phyloP scores from a whole-genome alignment of 2,888 invertebrate genomes.

The Polia nebulosa region DNA sequence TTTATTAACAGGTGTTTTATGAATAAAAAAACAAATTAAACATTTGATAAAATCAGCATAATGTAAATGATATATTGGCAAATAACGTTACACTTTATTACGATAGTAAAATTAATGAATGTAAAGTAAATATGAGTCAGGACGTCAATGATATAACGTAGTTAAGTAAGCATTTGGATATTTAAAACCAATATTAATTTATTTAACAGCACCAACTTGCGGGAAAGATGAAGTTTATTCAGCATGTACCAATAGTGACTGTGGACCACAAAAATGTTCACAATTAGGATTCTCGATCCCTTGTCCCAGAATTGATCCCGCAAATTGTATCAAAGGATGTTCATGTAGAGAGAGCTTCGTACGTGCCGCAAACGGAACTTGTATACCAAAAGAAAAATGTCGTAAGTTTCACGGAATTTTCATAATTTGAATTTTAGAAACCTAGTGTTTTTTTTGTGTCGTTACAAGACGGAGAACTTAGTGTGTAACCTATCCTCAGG shows the following conservation, averaged over 20 bases:
- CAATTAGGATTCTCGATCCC: constrained; percentile 63
- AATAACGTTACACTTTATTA: not conserved
- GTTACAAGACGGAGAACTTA: too few species aligned
- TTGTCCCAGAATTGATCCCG: constrained; percentile 56
- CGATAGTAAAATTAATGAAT: not conserved
- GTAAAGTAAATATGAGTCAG: constrained; percentile 14
- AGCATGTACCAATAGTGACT: constrained; percentile 60
- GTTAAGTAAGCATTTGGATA: not conserved
- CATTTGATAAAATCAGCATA: constrained; percentile 3
- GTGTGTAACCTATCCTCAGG: too few species aligned
- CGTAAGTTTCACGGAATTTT: constrained; percentile 31
- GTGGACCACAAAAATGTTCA: constrained; percentile 62
- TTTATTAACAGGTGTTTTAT: constrained; percentile 42
- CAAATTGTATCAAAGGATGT: constrained; percentile 64
- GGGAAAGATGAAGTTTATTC: constrained; percentile 63
- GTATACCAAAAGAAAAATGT: constrained; percentile 66
- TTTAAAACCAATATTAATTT: constrained; percentile 18
- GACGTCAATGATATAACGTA: constrained; percentile 6
- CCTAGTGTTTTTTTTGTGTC: too few species aligned
- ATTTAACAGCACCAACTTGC: constrained; percentile 55
- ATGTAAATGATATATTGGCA: constrained; percentile 11
- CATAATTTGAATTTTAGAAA: not conserved
- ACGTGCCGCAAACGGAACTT: constrained; percentile 61
- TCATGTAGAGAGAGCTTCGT: constrained; percentile 62
- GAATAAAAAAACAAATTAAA: constrained; percentile 23